Evolutionary conservation across 2,888 invertebrate species (phyloP), one percentile per base, ranked within the genome.

Genomic region (Therioaphis trifolii): DNA sequence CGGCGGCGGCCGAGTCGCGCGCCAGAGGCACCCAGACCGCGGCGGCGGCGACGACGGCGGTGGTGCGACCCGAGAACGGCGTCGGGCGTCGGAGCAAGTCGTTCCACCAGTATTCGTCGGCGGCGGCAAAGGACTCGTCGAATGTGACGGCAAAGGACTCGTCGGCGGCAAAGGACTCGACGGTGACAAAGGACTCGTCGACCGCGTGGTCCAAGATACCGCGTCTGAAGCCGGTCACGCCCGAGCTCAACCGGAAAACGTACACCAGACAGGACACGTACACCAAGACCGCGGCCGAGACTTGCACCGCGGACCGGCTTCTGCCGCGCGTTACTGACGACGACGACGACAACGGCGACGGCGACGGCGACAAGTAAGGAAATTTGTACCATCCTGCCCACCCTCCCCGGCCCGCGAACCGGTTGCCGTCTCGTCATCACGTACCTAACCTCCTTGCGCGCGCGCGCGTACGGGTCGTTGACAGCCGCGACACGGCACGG

Each of bases 181-280:
- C 43, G 24, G 5, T 21, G 29, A 35, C 75, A n/a, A n/a, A n/a
- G n/a, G n/a, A n/a, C n/a, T n/a, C n/a, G 27, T 7, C 46, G 66
- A 9, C 43, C 15, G 2, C 15, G 43, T 72, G 49, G n/a, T 82
- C 82, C 35, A 82, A 82, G 72, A 82, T 82, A 49, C 82, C 82
- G 0, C 58, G 82, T 2, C 74, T 61, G 11, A 82, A 74, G 84
- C 61, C 68, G 27, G 55, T 27, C 55, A 71, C 84, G 40, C 84
- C 84, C n/a, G 77, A 84, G 15, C 80, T 87, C 46, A 87, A 85
- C 71, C 87, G 87, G 40, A 88, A 87, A 69, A 88, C 88, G 43
- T 88, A 88, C 72, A 88, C 88, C 72, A 86, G 89, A 77, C 89
- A 89, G 85, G 89, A 89, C 68, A 89, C 89, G 1, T 89, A 89